Evolutionary conservation across 2,113 vertebrate species (phyloP).

Genomic region (Muntiacus reevesi): DNA sequence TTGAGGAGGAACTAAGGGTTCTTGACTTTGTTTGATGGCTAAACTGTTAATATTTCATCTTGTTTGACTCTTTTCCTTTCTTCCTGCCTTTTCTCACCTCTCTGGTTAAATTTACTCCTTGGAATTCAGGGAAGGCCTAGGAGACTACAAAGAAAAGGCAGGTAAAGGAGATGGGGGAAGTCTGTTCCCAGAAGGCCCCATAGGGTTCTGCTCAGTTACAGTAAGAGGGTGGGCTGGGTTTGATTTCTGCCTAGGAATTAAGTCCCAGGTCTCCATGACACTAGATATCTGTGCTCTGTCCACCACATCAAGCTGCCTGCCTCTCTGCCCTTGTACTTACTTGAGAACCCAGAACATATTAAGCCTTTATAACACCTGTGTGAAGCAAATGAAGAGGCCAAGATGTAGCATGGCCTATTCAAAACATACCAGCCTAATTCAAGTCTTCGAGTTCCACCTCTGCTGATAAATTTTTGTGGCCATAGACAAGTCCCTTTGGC

Average conservation of each 20-base stretch:
- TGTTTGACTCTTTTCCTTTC: neutral
- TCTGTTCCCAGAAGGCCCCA: neutral
- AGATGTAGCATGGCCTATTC: neutral
- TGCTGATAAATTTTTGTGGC: neutral
- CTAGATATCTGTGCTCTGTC: neutral
- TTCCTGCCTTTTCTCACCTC: neutral
- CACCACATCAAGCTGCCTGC: neutral
- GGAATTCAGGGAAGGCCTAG: neutral
- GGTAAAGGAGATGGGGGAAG: neutral
- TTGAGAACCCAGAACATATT: neutral
- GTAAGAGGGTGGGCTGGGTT: neutral
- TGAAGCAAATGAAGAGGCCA: neutral
- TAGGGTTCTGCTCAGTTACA: no score
- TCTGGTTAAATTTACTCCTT: neutral
- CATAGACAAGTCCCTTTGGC: neutral
- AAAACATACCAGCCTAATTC: neutral
- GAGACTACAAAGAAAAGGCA: neutral
- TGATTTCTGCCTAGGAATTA: neutral
- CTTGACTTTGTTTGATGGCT: neutral
- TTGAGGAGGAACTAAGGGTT: neutral
- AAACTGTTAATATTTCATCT: neutral
- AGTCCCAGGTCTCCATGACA: neutral
- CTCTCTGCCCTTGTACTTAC: neutral
- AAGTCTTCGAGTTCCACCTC: neutral
- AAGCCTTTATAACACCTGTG: neutral